Base-by-base conservation (phyloP, 1,140 invertebrate species). In the Apis florea region DNA sequence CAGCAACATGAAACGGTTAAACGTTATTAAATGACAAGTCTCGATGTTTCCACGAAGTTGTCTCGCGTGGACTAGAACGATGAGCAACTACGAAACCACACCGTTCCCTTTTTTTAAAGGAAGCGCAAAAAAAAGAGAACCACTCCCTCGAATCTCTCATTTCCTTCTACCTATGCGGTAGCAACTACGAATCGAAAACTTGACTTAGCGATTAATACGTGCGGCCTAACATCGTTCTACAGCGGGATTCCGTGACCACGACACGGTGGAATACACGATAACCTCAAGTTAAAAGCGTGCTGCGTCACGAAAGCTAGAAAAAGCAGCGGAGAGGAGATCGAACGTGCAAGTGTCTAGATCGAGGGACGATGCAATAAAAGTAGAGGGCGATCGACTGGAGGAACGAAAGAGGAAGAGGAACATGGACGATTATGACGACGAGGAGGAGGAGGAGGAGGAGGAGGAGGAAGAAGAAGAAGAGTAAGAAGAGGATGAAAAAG, bases 301-400 rank as follows among this genome's bases (percentile, higher is more conserved):
- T 79, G 77, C 68, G 58, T 72, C 77, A 63, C 58, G 69, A 24
- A 31, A 21, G 26, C 17, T 79, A 79, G 77, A 79, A 79, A 53
- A 79, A 79, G 67, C 68, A 40, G 31, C 31, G 2, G 47, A 61
- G 15, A 53, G 68, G 15, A 53, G 68, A 79, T 74, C 72, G 58
- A n/a, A 49, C 47, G 56, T 21, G 49, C 54, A 51, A 64, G 71
- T 61, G 74, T 72, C 58, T 8, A 24, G 47, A 54, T 24, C 12
- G 53, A 63, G 17, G 10, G 51, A 59, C 40, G 73, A 68, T 11
- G 74, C 82, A 82, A 85, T 85, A 82, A 87, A 87, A 87, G 82
- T 72, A 79, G 74, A 53, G 47, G 73, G 78, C 79, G 61, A 58
- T 59, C 82, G n/a, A 66, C 71, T 21, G 47, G 66, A 53, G 70